Percentiles rank a stretch among this genome's conserved stretches.
Conservation (phyloP, 1,140 invertebrate genomes). For the Tyrophagus putrescentiae region DNA sequence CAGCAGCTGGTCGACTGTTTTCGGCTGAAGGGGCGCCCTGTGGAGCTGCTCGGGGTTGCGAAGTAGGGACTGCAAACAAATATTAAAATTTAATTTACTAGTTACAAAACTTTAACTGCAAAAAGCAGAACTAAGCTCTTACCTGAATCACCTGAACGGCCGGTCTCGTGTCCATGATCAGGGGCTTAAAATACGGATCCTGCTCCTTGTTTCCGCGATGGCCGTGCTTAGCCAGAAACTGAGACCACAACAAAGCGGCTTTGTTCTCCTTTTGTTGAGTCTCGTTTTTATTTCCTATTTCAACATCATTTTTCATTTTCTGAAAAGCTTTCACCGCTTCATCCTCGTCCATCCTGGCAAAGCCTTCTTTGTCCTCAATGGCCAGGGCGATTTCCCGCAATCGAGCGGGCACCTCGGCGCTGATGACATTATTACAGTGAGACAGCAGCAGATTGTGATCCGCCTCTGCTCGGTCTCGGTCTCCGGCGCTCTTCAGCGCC, state of each 20-base stretch:
- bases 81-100: too few relatives aligned
- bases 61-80: too few relatives aligned
- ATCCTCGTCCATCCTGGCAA: background rate
- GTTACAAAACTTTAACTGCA: background rate
- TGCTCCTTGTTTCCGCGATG: constrained; percentile 58
- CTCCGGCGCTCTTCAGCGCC: background rate
- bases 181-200: constrained; percentile 48
- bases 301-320: too few relatives aligned
- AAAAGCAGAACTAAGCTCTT: constrained; percentile 23
- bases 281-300: too few relatives aligned
- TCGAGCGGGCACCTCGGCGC: constrained; percentile 46
- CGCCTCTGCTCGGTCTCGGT: constrained; percentile 34
- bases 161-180: constrained; percentile 45
- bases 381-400: background rate
- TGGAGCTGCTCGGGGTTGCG: too few relatives aligned
- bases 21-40: too few relatives aligned
- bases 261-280: constrained; percentile 26
- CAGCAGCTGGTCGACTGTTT: too few relatives aligned
- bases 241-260: constrained; percentile 37
- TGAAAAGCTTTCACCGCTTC: background rate
- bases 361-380: constrained; percentile 4
- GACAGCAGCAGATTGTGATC: constrained; percentile 50
- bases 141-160: constrained; percentile 47
- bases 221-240: constrained; percentile 52
- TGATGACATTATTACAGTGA: constrained; percentile 47